Conservation (phyloP, 2,113 vertebrate species). For the Sciurus niger region DNA sequence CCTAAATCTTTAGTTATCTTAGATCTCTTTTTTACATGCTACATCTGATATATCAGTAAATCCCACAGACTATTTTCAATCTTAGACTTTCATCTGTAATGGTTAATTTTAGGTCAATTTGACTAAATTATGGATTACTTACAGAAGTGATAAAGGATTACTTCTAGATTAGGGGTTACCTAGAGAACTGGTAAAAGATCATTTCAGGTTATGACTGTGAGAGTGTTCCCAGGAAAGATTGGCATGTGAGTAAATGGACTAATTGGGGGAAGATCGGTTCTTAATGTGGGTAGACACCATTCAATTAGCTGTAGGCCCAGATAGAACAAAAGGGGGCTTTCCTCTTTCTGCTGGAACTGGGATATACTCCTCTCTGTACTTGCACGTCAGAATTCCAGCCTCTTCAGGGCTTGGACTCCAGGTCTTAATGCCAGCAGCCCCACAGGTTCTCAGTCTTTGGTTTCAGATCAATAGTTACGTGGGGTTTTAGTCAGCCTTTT, state of each 20-base stretch:
- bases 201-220: neutral
- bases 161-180: neutral
- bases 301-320: neutral
- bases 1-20: neutral
- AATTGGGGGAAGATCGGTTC: too few species aligned
- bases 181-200: neutral
- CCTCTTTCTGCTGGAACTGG: neutral
- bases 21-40: neutral
- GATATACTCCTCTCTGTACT: neutral
- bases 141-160: neutral
- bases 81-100: neutral
- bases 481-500: too few species aligned
- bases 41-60: slow-evolving; percentile 28
- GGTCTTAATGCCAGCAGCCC: neutral
- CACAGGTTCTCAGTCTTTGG: neutral
- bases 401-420: neutral
- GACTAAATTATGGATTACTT: neutral
- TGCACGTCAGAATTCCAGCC: neutral
- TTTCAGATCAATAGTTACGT: neutral
- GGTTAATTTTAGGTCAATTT: neutral
- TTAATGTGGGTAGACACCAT: neutral
- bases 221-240: too few species aligned
- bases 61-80: slow-evolving; percentile 3
- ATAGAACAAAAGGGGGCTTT: neutral
- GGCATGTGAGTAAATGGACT: too few species aligned